Evolutionary conservation across 2,888 invertebrate genomes (phyloP).

Genomic region (Agelastica alni): DNA sequence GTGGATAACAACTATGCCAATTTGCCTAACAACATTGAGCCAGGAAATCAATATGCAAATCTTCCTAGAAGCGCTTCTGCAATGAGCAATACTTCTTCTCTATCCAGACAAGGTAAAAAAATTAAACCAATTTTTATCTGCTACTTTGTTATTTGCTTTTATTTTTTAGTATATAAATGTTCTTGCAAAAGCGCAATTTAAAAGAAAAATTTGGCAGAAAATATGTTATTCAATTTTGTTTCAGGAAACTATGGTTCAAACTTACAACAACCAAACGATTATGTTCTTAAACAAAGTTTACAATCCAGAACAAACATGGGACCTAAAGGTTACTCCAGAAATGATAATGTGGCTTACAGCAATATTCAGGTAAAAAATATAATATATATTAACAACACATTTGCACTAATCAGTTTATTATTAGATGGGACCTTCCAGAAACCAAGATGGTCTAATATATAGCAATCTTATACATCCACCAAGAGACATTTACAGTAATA

Average conservation of each 20-base stretch:
- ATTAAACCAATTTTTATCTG: not conserved
- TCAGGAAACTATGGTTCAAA: constrained; percentile 29
- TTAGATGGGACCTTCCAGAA: constrained; percentile 49
- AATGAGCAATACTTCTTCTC: constrained; percentile 36
- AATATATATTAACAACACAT: not conserved
- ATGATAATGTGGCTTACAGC: constrained; percentile 48
- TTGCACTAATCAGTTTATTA: constrained; percentile 1
- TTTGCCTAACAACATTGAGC: constrained; percentile 33
- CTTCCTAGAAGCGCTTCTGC: constrained; percentile 37
- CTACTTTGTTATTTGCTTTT: too few species aligned
- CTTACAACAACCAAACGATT: constrained; percentile 19
- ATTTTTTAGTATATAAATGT: too few species aligned
- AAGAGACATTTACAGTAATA: constrained; percentile 64
- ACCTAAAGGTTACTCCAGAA: constrained; percentile 39
- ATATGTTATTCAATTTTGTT: too few species aligned
- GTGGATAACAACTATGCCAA: constrained; percentile 45
- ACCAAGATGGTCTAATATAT: constrained; percentile 59
- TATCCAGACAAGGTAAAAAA: constrained; percentile 34
- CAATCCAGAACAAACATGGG: constrained; percentile 24
- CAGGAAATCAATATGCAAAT: constrained; percentile 39
- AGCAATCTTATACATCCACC: constrained; percentile 61
- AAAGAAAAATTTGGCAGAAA: too few species aligned
- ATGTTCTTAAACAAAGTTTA: constrained; percentile 19
- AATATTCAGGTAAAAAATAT: constrained; percentile 42
- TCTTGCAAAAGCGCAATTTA: too few species aligned